Evolutionary conservation across 2,113 vertebrate genomes (phyloP).

Genomic region (Grammomys dolichurus): DNA sequence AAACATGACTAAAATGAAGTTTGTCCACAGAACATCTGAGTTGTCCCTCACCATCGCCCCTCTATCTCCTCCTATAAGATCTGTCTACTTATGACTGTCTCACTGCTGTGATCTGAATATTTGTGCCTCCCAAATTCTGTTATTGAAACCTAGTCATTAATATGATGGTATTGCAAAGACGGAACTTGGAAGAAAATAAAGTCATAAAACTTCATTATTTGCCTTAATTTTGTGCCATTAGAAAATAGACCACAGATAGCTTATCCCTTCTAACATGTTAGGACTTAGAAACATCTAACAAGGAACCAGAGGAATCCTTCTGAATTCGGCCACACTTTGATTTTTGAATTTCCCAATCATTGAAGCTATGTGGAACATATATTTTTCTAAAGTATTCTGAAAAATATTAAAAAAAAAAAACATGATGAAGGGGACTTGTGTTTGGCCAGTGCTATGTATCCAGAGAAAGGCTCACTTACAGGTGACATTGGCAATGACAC

Average conservation of each 20-base stretch:
- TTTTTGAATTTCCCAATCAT: not conserved
- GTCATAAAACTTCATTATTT: not conserved
- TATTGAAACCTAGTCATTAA: not conserved
- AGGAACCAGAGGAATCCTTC: not conserved
- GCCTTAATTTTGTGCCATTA: not conserved
- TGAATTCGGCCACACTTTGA: not conserved
- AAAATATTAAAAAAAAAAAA: not conserved
- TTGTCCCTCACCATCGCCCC: not conserved
- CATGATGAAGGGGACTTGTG: not conserved
- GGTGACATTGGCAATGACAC: not conserved
- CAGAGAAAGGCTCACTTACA: not conserved
- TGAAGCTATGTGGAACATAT: not conserved
- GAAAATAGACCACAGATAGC: not conserved
- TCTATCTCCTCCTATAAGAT: not conserved
- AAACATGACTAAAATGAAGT: not conserved
- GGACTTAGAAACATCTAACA: not conserved
- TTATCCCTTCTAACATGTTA: not conserved
- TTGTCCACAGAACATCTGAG: not conserved
- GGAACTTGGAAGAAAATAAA: too few species aligned
- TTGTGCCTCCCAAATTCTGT: not conserved
- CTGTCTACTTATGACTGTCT: not conserved
- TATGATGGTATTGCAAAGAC: not conserved
- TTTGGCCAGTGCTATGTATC: not conserved
- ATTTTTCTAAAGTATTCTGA: not conserved
- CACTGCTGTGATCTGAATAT: not conserved